Evolutionary conservation across 2,113 vertebrate species (phyloP).

Genomic region (Myanophis thanlyinensis): DNA sequence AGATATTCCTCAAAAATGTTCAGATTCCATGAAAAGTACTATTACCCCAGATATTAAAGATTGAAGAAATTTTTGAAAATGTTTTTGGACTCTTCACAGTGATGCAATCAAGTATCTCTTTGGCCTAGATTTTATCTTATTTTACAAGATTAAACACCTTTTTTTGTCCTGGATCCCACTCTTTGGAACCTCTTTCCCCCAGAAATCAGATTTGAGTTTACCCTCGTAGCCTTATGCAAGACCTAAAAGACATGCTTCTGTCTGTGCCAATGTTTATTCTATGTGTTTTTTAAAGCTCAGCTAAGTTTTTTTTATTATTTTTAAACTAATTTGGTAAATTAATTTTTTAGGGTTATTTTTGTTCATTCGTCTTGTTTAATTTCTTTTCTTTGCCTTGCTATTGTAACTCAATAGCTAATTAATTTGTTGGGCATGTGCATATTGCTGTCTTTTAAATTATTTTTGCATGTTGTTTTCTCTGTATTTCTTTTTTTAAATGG

Average conservation of each 20-base stretch:
- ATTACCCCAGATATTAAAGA: not conserved
- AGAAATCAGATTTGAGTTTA: not conserved
- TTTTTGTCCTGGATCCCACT: not conserved
- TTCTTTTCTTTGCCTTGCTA: not conserved
- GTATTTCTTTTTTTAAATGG: not conserved
- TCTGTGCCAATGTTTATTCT: not conserved
- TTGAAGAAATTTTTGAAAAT: not conserved
- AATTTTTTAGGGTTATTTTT: not conserved
- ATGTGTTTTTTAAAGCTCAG: not conserved
- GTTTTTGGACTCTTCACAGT: not conserved
- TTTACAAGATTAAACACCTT: not conserved
- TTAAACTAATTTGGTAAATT: not conserved
- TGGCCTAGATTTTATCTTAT: not conserved
- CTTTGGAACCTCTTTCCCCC: not conserved
- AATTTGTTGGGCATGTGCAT: not conserved
- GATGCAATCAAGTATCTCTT: not conserved
- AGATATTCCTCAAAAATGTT: not conserved
- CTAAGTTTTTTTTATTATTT: not conserved
- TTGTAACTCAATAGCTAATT: not conserved
- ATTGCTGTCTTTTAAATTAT: not conserved
- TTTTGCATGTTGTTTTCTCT: not conserved
- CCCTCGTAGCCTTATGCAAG: not conserved
- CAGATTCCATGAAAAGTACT: not conserved
- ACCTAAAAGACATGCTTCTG: not conserved
- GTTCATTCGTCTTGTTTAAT: not conserved